Conservation (phyloP, 2,113 vertebrate genomes). For the Gadus macrocephalus region DNA sequence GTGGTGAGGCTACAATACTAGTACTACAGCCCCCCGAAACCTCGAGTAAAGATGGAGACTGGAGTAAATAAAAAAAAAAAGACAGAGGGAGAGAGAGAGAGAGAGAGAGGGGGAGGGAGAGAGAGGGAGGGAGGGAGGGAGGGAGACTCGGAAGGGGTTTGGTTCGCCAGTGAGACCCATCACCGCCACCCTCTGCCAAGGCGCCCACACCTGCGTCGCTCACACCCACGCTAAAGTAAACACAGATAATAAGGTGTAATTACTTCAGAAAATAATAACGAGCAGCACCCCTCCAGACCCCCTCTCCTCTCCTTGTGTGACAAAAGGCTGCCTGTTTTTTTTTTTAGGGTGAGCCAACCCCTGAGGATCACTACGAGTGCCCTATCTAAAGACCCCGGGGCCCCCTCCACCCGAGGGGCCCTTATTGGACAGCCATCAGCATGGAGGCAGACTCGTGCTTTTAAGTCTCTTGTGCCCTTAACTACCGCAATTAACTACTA, state of each 20-base stretch:
- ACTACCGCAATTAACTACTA: constrained; percentile 55
- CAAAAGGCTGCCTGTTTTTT: constrained; percentile 83
- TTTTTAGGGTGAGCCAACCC: constrained; percentile 64
- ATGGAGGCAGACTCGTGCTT: constrained; percentile 61
- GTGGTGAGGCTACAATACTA: constrained; percentile 83
- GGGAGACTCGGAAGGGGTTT: constrained; percentile 75
- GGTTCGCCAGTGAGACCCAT: constrained; percentile 77
- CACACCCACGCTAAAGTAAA: constrained; percentile 88
- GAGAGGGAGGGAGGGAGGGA: constrained; percentile 64
- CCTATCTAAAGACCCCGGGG: constrained; percentile 65
- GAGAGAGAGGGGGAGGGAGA: constrained; percentile 35
- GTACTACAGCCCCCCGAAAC: constrained; percentile 80
- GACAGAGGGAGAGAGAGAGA: neutral
- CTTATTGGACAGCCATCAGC: constrained; percentile 57
- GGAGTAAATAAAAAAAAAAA: too few species aligned
- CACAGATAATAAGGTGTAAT: constrained; percentile 96
- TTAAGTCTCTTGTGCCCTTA: constrained; percentile 49
- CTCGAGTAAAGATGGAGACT: constrained; percentile 72
- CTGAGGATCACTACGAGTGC: constrained; percentile 69
- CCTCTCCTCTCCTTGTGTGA: constrained; percentile 73
- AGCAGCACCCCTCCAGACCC: constrained; percentile 67
- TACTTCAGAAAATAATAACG: constrained; percentile 90
- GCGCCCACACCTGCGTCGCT: constrained; percentile 93
- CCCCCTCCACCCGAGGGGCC: constrained; percentile 44
- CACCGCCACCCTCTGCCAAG: constrained; percentile 83